Conservation (phyloP, 2,888 invertebrate genomes). For the Chymomyza procnemis region DNA sequence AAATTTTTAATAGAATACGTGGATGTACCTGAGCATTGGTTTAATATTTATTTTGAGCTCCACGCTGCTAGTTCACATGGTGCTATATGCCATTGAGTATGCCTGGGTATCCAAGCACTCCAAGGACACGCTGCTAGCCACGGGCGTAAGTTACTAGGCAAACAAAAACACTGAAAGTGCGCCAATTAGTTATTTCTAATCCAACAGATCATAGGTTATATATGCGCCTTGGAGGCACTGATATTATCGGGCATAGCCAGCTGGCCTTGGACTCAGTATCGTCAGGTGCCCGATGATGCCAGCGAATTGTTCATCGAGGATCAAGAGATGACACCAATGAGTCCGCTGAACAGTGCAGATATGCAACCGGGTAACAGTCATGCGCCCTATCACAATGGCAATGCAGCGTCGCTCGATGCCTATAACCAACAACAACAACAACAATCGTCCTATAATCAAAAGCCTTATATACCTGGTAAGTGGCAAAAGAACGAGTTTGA, state of each 20-base stretch:
- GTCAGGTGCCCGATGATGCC: slow-evolving; percentile 83
- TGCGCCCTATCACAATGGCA: slow-evolving; percentile 67
- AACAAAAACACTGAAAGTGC: background rate
- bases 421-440: slow-evolving; percentile 77
- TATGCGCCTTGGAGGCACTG: slow-evolving; percentile 82
- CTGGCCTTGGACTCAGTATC: slow-evolving; percentile 81
- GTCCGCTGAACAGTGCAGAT: slow-evolving; percentile 78
- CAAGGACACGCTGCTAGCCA: slow-evolving; percentile 84
- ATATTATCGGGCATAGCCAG: slow-evolving; percentile 81
- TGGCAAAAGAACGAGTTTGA: slow-evolving; percentile 1
- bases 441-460: slow-evolving; percentile 79
- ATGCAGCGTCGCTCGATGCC: slow-evolving; percentile 73
- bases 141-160: slow-evolving; percentile 80
- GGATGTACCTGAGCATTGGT: slow-evolving; percentile 86
- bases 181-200: background rate
- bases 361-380: slow-evolving; percentile 74
- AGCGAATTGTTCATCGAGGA: slow-evolving; percentile 81
- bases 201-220: slow-evolving; percentile 82
- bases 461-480: slow-evolving; percentile 79
- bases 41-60: slow-evolving; percentile 85
- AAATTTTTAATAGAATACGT: slow-evolving; percentile 81
- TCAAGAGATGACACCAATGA: slow-evolving; percentile 80
- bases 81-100: slow-evolving; percentile 83
- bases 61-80: slow-evolving; percentile 84
- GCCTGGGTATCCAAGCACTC: slow-evolving; percentile 86